Conservation (phyloP, 2,888 invertebrate species). For the Ochropleura plecta region DNA sequence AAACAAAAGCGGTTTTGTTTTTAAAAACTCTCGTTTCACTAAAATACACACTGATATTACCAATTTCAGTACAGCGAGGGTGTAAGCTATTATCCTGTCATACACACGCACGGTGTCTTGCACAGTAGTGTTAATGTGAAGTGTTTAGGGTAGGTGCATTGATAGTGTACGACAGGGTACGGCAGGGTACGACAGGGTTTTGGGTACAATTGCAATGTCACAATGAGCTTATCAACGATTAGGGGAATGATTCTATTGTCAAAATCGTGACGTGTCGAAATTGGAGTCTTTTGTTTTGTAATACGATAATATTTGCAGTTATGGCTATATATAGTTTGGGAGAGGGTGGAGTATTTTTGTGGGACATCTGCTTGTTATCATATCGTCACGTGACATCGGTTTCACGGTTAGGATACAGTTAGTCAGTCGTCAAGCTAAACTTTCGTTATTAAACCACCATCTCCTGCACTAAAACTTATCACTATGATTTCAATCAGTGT, state of each 20-base stretch:
- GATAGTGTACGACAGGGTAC: constrained; percentile 61
- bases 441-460: neutral
- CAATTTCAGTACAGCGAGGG: constrained; percentile 81
- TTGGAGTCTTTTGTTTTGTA: constrained; percentile 59
- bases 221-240: constrained; percentile 64
- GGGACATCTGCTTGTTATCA: constrained; percentile 47
- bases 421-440: neutral
- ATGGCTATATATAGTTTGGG: constrained; percentile 1
- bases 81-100: constrained; percentile 89
- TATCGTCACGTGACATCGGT: neutral
- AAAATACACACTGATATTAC: constrained; percentile 81
- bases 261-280: constrained; percentile 58
- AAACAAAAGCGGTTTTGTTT: constrained; percentile 49
- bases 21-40: constrained; percentile 52
- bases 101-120: constrained; percentile 81
- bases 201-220: constrained; percentile 69
- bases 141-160: constrained; percentile 38
- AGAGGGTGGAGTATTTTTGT: constrained; percentile 36
- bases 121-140: constrained; percentile 64
- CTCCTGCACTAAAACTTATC: neutral
- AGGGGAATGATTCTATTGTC: constrained; percentile 64
- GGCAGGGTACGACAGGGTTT: constrained; percentile 61
- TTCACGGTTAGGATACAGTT: neutral
- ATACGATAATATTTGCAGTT: constrained; percentile 54
- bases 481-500: neutral